Percentiles rank a stretch among this genome's conserved stretches.
Conservation (phyloP, 30 jellyfish, hydroid and myxozoan genomes). For the Rhopilema esculentum region DNA sequence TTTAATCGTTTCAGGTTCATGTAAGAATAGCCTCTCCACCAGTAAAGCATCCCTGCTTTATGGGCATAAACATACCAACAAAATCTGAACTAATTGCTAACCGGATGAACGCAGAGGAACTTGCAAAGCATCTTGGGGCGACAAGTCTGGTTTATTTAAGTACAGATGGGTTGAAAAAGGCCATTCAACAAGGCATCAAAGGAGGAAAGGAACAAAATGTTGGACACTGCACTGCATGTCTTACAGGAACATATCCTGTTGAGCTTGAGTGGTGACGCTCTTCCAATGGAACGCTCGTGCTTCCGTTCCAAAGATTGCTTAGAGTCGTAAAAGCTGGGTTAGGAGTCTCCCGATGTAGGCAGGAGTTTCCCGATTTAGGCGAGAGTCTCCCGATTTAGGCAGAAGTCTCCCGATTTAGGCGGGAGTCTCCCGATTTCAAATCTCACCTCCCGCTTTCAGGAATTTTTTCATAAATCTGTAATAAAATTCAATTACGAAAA, state of each 20-base stretch:
- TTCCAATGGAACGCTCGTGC: neutral
- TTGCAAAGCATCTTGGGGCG: conserved; percentile 86
- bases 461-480: no score
- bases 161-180: conserved; percentile 76
- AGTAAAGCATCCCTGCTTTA: conserved; percentile 89
- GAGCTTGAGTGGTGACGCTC: conserved; percentile 79
- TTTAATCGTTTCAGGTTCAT: conserved; percentile 60
- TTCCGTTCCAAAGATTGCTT: no score
- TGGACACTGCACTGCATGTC: conserved; percentile 92
- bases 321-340: no score
- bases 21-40: conserved; percentile 94
- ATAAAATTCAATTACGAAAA: no score
- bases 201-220: conserved; percentile 12
- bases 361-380: no score
- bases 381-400: no score
- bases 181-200: conserved; percentile 66
- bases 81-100: conserved; percentile 84
- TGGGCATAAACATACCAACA: conserved; percentile 95
- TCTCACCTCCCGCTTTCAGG: no score
- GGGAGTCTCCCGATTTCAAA: no score
- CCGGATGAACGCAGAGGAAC: conserved; percentile 61
- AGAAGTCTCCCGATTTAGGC: no score
- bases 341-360: no score
- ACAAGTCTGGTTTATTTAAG: conserved; percentile 84
- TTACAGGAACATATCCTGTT: conserved; percentile 89